A percentile compares a stretch with the other conserved stretches of the same genome.
These are phyloP conservation scores for Melitaea cinxia DNA, from an alignment of 1,140 invertebrate species.

Conservation along the genomic window DNA sequence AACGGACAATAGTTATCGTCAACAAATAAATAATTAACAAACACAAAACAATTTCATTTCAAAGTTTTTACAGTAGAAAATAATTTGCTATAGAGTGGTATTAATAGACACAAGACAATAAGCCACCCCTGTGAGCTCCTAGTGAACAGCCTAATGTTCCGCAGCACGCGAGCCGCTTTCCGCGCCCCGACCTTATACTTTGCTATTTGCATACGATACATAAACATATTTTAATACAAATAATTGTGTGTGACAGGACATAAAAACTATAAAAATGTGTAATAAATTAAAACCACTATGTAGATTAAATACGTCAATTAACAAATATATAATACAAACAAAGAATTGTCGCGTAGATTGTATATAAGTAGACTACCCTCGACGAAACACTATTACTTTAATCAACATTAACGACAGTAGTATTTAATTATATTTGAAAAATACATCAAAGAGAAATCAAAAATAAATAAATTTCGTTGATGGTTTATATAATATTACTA, in stretches of 20 bases:
- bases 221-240: constrained; percentile 1
- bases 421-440: too few species aligned
- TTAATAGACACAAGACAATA: constrained; percentile 77
- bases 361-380: too few species aligned
- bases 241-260: not conserved
- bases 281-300: too few species aligned
- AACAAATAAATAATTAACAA: not conserved
- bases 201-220: constrained; percentile 21
- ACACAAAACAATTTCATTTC: not conserved
- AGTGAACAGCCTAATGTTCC: constrained; percentile 65
- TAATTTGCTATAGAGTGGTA: constrained; percentile 70
- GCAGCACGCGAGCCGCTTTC: constrained; percentile 59
- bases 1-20: not conserved
- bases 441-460: too few species aligned
- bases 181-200: constrained; percentile 20
- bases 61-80: constrained; percentile 39
- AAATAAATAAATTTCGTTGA: too few species aligned
- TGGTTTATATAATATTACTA: too few species aligned
- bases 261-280: too few species aligned
- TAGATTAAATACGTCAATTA: not conserved
- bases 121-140: constrained; percentile 56
- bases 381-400: too few species aligned
- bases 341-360: too few species aligned
- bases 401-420: too few species aligned
- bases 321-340: constrained; percentile 52